A percentile compares a stretch with the other conserved stretches of the same genome.
These are phyloP conservation scores for Aplysia californica DNA, from an alignment of 1,140 invertebrate species.

Conservation along the genomic window DNA sequence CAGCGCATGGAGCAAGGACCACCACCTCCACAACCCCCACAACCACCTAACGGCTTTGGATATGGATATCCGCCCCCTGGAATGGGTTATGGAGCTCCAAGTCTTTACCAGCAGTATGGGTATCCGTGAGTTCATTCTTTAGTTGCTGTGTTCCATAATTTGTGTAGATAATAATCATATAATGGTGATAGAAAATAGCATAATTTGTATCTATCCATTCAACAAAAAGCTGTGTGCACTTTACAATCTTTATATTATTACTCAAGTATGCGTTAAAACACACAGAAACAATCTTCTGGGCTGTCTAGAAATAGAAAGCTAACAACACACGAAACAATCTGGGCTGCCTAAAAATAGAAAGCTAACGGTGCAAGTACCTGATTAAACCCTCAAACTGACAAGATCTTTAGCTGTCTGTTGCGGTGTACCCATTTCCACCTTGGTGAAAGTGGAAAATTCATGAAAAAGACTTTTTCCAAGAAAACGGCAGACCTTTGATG, in stretches of 20 bases:
- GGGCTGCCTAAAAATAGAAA: too few species aligned
- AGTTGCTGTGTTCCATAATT: background rate
- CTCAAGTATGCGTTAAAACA: background rate
- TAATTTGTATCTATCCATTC: background rate
- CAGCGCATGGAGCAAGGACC: constrained; percentile 23
- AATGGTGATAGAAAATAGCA: background rate
- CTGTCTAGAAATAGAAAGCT: too few species aligned
- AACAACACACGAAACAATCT: too few species aligned
- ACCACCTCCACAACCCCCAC: constrained; percentile 17
- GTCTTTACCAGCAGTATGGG: constrained; percentile 26
- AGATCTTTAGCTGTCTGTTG: too few species aligned
- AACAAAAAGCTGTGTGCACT: background rate
- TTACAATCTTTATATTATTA: background rate
- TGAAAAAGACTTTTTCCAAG: too few species aligned
- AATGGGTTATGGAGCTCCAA: constrained; percentile 8
- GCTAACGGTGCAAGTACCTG: too few species aligned
- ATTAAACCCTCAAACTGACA: too few species aligned
- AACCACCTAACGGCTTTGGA: background rate
- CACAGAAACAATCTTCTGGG: too few species aligned
- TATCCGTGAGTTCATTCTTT: constrained; percentile 28
- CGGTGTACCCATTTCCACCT: too few species aligned
- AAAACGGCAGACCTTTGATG: too few species aligned
- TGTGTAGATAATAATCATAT: background rate
- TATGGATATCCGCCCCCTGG: constrained; percentile 18
- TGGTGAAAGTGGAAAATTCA: too few species aligned